phyloP scores from a whole-genome alignment of 2,797 vertebrate genomes.

The Semotilus atromaculatus region DNA sequence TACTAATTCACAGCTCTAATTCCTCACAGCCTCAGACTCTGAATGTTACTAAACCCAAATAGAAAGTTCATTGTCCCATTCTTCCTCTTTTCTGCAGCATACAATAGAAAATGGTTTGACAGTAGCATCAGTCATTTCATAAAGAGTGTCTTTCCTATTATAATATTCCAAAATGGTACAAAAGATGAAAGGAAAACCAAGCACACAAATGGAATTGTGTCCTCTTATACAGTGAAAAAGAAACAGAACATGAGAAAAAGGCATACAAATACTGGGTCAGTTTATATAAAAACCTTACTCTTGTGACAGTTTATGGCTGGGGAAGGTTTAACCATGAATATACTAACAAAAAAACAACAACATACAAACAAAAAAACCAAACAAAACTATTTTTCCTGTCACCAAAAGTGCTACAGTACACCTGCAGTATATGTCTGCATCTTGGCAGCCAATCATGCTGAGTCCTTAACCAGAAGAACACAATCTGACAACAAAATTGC shows the following conservation, averaged over 20 bases:
- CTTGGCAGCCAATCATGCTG: background rate
- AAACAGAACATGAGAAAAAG: background rate
- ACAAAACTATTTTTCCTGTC: background rate
- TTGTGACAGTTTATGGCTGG: background rate
- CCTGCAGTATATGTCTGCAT: background rate
- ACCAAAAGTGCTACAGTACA: background rate
- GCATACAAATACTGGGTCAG: conserved; percentile 24
- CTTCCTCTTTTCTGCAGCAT: conserved; percentile 3
- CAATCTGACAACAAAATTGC: background rate
- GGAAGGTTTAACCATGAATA: conserved; percentile 2
- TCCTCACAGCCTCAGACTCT: conserved; percentile 10
- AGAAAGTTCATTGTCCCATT: conserved; percentile 8
- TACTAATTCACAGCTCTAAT: conserved; percentile 38
- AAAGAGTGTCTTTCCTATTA: conserved; percentile 28
- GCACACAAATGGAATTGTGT: conserved; percentile 21
- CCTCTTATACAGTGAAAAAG: background rate
- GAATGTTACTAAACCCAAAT: conserved; percentile 17
- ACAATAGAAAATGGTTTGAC: conserved; percentile 39
- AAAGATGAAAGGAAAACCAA: background rate
- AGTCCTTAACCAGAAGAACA: conserved; percentile 1
- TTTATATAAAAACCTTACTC: conserved; percentile 21
- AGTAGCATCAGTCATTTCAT: conserved; percentile 44
- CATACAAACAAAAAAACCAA: background rate
- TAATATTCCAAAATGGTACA: background rate
- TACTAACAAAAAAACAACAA: background rate